Evolutionary conservation across 2,113 vertebrate species (phyloP).

Genomic region (Quiscalus mexicanus): DNA sequence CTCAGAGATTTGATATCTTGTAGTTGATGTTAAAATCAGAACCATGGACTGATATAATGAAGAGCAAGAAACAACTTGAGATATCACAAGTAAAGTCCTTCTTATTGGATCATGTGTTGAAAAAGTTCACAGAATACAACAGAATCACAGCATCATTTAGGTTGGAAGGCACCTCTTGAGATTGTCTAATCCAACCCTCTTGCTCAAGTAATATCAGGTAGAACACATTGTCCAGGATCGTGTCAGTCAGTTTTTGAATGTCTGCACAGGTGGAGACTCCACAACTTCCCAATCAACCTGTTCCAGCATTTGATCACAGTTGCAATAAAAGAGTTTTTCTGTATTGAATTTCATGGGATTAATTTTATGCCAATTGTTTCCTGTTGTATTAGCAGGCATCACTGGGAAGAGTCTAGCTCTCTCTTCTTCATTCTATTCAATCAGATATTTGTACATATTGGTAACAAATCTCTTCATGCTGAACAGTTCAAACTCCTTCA

Average conservation of each 20-base stretch:
- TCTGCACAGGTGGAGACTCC: background rate
- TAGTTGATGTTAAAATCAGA: background rate
- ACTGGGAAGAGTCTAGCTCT: background rate
- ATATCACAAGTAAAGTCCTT: background rate
- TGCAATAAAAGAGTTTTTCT: background rate
- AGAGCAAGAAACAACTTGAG: background rate
- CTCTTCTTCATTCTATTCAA: background rate
- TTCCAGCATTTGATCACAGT: background rate
- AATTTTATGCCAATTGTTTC: accelerated
- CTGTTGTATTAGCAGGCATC: background rate
- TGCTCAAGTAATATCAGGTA: background rate
- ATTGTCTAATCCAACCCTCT: background rate
- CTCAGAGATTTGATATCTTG: background rate
- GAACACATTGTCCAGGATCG: background rate
- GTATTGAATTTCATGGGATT: background rate
- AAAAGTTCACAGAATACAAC: background rate
- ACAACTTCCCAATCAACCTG: background rate
- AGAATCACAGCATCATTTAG: background rate
- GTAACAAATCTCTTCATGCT: background rate
- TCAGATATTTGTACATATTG: background rate
- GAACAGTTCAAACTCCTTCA: background rate
- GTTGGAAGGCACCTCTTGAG: background rate
- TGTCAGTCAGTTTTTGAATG: background rate
- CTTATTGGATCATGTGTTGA: background rate
- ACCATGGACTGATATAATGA: background rate